Evolutionary conservation across 2,113 vertebrate species (phyloP).

Genomic region (Corythornis madagascariensis): DNA sequence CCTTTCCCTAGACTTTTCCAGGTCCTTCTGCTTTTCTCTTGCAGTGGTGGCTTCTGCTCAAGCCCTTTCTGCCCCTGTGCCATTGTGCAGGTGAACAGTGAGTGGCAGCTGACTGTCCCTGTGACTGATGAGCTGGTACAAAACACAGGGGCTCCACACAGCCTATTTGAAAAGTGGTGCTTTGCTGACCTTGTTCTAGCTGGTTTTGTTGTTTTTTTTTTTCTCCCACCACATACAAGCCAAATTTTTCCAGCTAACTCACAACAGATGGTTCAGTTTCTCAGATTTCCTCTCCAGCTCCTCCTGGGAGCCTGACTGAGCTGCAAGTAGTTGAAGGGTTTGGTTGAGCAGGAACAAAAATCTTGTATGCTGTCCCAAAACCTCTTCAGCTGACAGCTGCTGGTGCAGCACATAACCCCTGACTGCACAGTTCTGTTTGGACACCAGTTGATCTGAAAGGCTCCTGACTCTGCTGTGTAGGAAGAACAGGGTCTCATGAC

Average conservation of each 20-base stretch:
- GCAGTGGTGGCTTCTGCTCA: background rate
- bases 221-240: background rate
- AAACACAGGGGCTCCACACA: background rate
- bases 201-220: background rate
- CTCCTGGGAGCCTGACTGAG: background rate
- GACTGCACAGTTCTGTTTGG: background rate
- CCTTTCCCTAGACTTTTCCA: background rate
- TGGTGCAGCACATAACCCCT: background rate
- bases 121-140: background rate
- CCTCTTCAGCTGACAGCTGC: background rate
- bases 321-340: background rate
- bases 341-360: background rate
- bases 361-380: background rate
- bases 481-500: background rate
- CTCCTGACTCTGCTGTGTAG: rapidly evolving
- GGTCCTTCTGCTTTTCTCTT: background rate
- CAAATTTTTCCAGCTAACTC: background rate
- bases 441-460: background rate
- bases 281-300: slow-evolving; percentile 1
- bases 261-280: slow-evolving; percentile 36
- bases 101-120: background rate
- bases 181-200: background rate
- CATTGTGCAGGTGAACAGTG: background rate
- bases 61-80: background rate
- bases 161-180: background rate